Conservation (phyloP, 2,797 vertebrate species). For the Semotilus atromaculatus region DNA sequence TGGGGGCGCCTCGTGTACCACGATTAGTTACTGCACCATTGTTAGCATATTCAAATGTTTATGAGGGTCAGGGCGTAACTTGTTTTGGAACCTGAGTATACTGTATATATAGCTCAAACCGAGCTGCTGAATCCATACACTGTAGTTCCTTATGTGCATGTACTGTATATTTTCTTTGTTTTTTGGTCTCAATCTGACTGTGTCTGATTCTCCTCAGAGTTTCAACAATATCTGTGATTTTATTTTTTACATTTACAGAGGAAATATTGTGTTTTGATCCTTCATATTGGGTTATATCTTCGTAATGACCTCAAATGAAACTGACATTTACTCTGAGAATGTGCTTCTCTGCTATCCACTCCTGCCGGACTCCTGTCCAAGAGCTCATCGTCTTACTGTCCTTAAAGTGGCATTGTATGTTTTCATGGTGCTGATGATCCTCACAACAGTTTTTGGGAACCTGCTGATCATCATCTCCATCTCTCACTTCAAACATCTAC, state of each 20-base stretch:
- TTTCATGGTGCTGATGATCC: slow-evolving; percentile 47
- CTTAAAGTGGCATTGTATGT: slow-evolving; percentile 12
- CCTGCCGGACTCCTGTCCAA: background rate
- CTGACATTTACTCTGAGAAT: background rate
- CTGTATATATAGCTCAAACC: background rate
- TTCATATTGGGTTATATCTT: background rate
- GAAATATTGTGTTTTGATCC: background rate
- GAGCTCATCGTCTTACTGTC: background rate
- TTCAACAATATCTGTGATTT: background rate
- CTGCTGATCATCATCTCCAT: slow-evolving; percentile 59
- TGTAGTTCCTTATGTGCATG: background rate
- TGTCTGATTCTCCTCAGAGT: background rate
- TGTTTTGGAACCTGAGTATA: background rate
- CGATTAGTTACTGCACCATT: background rate
- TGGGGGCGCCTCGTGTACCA: background rate
- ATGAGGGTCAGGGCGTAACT: background rate
- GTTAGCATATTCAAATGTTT: slow-evolving; percentile 24
- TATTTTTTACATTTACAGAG: background rate
- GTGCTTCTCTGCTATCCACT: slow-evolving; percentile 26
- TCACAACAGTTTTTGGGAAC: slow-evolving; percentile 61
- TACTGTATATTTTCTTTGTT: background rate
- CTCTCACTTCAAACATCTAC: slow-evolving; percentile 55
- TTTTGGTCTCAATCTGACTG: slow-evolving; percentile 1
- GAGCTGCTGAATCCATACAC: background rate
- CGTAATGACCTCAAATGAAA: slow-evolving; percentile 21